phyloP scores from a whole-genome alignment of 1,140 invertebrate species.

The Neuroterus valhalla region DNA sequence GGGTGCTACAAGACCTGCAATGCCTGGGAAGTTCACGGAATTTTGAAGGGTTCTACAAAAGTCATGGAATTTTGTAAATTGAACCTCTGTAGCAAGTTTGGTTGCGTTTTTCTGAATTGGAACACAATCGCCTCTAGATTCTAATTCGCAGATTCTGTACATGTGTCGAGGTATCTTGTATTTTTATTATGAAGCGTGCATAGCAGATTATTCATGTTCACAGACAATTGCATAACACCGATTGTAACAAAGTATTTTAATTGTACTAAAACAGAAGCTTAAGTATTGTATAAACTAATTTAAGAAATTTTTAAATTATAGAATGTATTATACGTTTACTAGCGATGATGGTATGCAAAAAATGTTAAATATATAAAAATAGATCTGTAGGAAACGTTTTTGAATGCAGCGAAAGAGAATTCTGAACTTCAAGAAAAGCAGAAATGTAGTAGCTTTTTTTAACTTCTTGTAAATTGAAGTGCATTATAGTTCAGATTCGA shows the following conservation, averaged over 20 bases:
- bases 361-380: neutral
- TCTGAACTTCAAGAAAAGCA: neutral
- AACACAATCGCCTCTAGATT: no score
- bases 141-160: no score
- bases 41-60: no score
- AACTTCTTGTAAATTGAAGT: conserved; percentile 1
- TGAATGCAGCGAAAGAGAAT: neutral
- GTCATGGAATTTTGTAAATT: no score
- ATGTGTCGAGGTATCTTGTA: neutral
- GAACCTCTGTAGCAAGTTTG: no score
- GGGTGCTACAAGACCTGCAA: no score
- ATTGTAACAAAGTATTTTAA: conserved; percentile 1
- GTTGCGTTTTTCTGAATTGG: no score
- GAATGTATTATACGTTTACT: neutral
- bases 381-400: neutral
- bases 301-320: neutral
- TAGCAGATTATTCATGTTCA: neutral
- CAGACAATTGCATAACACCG: neutral
- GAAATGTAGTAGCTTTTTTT: conserved; percentile 11
- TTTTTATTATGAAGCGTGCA: neutral
- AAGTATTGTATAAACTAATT: neutral
- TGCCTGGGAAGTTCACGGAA: no score
- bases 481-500: conserved; percentile 34
- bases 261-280: conserved; percentile 17
- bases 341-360: neutral